A percentile compares a stretch with the other conserved stretches of the same genome.
phyloP scores from a whole-genome alignment of 2,797 vertebrate genomes.

The Coregonus suidteri region DNA sequence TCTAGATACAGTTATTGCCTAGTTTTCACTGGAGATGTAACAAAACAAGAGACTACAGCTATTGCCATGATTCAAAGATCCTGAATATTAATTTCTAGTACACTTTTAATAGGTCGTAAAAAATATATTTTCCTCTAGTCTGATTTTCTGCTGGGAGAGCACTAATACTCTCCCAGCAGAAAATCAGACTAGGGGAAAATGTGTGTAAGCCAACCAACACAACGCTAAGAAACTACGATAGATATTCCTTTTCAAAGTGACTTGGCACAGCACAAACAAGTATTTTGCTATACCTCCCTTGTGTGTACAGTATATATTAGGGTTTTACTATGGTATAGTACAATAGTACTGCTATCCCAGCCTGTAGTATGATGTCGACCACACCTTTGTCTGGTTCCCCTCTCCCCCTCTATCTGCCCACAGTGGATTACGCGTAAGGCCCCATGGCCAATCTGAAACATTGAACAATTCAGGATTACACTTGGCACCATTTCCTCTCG shows the following conservation, averaged over 20 bases:
- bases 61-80: constrained; percentile 22
- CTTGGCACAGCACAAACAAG: constrained; percentile 1
- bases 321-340: background rate
- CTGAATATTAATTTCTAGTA: constrained; percentile 5
- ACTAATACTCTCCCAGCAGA: background rate
- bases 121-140: constrained; percentile 21
- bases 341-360: background rate
- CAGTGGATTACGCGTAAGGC: background rate
- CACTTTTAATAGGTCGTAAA: constrained; percentile 48
- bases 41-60: constrained; percentile 58
- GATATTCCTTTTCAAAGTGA: background rate
- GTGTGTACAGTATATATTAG: background rate
- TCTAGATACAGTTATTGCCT: constrained; percentile 59
- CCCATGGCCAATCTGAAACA: background rate
- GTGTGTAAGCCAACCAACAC: constrained; percentile 4
- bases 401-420: background rate
- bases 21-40: constrained; percentile 54
- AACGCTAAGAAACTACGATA: constrained; percentile 2
- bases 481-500: background rate
- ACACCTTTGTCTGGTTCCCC: background rate
- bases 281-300: constrained; percentile 9
- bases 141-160: constrained; percentile 12
- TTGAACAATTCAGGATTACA: background rate
- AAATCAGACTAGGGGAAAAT: too few relatives aligned
- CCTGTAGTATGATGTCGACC: background rate